Base-by-base conservation (phyloP, 2,797 vertebrate genomes). In the Hyperoplus immaculatus region DNA sequence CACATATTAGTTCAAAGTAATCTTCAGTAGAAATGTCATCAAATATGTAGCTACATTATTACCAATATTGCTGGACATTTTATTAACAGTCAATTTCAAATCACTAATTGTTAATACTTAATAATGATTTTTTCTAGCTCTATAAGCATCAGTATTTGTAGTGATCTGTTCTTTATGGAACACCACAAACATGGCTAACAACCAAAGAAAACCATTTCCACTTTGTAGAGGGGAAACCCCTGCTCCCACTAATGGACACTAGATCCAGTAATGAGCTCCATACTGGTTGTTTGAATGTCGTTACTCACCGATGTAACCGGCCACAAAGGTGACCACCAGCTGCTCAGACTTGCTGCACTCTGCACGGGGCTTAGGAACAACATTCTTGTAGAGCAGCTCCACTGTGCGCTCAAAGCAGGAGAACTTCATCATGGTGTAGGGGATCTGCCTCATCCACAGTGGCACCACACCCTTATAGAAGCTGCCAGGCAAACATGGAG, bases 401-500 rank as follows among this genome's bases (percentile, higher is more conserved):
- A 99, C 98, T 0, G 98, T 99, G 50, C 98, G 96, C 91, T 99
- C 98, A 69, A 99, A 99, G 94, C 98, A 99, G 86, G 98, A 95
- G 4, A 99, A 99, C 87, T 99, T 99, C 98, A 99, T 99, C 98
- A 99, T 99, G 75, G 98, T 99, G 89, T 99, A 99, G 8, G 98
- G 98, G 83, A 99, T 99, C 95, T 99, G 98, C 65, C 98, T 98
- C 98, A 99, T 99, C 98, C 98, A 99, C 13, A 99, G 95, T 0
- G 98, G 98, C 14, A 96, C 97, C 88, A 99, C 97, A 5, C 98
- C 98, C 86, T 99, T 99, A 85, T 99, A 99, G 95, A 99, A 99
- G 50, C 98, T 99, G 78, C 0, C 60, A 36, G 0, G 1, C 6
- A 11, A 29, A 2, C 50, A 18, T 29, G 3, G 3, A 10, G 14